Evolutionary conservation across 37 sponge, comb jelly and placozoan genomes (phyloP), one percentile per base, ranked within the genome.

Genomic region (Halisarca cf. caerulea): DNA sequence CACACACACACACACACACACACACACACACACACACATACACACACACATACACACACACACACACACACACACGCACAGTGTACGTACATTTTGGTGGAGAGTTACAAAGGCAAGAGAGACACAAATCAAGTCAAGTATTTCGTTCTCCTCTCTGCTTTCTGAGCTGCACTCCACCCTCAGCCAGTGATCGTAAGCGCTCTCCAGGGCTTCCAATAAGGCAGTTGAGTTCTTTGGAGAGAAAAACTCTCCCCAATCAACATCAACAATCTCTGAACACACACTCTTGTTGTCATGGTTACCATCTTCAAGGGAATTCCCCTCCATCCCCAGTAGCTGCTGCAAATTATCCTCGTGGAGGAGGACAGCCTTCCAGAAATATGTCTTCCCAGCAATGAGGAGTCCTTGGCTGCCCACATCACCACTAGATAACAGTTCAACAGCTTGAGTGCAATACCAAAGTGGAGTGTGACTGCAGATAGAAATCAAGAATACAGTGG

Each of bases 271-370:
- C n/a, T n/a, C n/a, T n/a, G n/a, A n/a, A n/a, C n/a, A n/a, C n/a
- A n/a, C n/a, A n/a, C n/a, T n/a, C n/a, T n/a, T n/a, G n/a, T n/a
- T n/a, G n/a, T n/a, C n/a, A n/a, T n/a, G n/a, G n/a, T n/a, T n/a
- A n/a, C n/a, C n/a, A n/a, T n/a, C n/a, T n/a, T n/a, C n/a, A n/a
- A n/a, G n/a, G n/a, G n/a, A n/a, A n/a, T n/a, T n/a, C n/a, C n/a
- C n/a, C n/a, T n/a, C n/a, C n/a, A n/a, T n/a, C n/a, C n/a, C n/a
- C n/a, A n/a, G n/a, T n/a, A n/a, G n/a, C n/a, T n/a, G n/a, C n/a
- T n/a, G n/a, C n/a, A n/a, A n/a, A n/a, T n/a, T n/a, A n/a, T n/a
- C 11, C 7, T 74, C 77, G 24, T 74, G 77, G 42, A 74, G 77
- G 77, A 74, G 1, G 1, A 74, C 77, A 14, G 77, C 42, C 45